Base-by-base conservation (phyloP, 53 echinoderm and acorn worm genomes). In the Holothuria scabra region DNA sequence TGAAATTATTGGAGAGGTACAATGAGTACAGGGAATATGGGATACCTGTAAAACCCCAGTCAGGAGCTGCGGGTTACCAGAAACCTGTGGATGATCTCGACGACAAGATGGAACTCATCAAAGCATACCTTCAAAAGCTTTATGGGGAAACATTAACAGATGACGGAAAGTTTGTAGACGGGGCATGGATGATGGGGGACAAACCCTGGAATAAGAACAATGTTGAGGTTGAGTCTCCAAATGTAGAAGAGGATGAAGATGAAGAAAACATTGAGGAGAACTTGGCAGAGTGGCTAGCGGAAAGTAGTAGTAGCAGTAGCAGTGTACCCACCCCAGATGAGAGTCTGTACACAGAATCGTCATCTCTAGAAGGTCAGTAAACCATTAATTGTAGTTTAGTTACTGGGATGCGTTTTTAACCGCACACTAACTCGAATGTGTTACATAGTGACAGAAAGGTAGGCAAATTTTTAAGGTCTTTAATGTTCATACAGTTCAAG, bases 131-230 rank as follows among this genome's bases (percentile, higher is more conserved):
- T 31, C 56, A 58, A 78, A 78, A 58, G 28, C 31, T 78, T 55
- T 78, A 78, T 20, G 29, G 21, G 52, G 59, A 78, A 16, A 59
- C 58, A 24, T 78, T 78, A 21, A 52, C 30, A 28, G 78, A 58
- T 5, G 64, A 81, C 22, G 82, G 82, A 16, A 63, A 41, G 25
- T 81, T 81, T 81, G 82, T 81, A 12, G 82, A 81, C 64, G 82
- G 82, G 64, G 82, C 82, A 24, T 81, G 82, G 82, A 28, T 64
- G 8, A 46, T 19, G 1, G 65, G 5, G 38, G 82, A 63, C 14
- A 48, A 78, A 78, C 26, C 26, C 49, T 74, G 74, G 74, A 48
- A 52, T 3, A 24, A 48, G 13, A 48, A n/a, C 13, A 56, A 74
- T 64, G 64, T 1, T 64, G 67, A 30, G 14, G 69, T 22, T 33